phyloP scores from a whole-genome alignment of 1,140 invertebrate genomes.

The Pseudomyrmex sp. region DNA sequence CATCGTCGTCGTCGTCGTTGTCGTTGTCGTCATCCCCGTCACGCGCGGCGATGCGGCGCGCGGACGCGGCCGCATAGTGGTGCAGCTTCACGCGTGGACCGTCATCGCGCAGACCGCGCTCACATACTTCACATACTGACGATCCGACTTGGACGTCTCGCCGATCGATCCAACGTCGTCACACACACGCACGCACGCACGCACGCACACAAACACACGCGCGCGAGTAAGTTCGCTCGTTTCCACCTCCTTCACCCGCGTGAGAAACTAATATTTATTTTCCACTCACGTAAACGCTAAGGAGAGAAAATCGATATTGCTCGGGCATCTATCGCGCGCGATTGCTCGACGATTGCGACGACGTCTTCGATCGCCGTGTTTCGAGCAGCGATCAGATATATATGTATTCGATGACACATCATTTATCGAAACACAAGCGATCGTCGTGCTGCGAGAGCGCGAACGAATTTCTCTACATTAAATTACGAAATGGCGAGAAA shows the following conservation, averaged over 20 bases:
- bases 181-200: too few relatives aligned
- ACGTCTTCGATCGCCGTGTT: not conserved
- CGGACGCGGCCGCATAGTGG: slow-evolving; percentile 8
- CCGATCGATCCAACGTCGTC: slow-evolving; percentile 15
- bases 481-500: not conserved
- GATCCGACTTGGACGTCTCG: not conserved
- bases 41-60: not conserved
- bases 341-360: not conserved
- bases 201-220: too few relatives aligned
- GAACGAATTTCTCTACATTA: too few relatives aligned
- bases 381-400: not conserved
- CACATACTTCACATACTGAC: slow-evolving; percentile 48
- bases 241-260: not conserved
- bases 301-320: slow-evolving; percentile 26
- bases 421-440: too few relatives aligned
- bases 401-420: too few relatives aligned
- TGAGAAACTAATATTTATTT: slow-evolving; percentile 45
- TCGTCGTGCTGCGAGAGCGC: not conserved
- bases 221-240: slow-evolving; percentile 4
- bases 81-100: slow-evolving; percentile 25
- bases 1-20: not conserved
- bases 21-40: not conserved
- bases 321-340: not conserved
- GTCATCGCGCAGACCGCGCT: slow-evolving; percentile 38
- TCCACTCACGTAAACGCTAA: slow-evolving; percentile 23